These are phyloP conservation scores for Eidolon dupreanum DNA, from an alignment of 2,797 vertebrate genomes.

Conservation along the genomic window DNA sequence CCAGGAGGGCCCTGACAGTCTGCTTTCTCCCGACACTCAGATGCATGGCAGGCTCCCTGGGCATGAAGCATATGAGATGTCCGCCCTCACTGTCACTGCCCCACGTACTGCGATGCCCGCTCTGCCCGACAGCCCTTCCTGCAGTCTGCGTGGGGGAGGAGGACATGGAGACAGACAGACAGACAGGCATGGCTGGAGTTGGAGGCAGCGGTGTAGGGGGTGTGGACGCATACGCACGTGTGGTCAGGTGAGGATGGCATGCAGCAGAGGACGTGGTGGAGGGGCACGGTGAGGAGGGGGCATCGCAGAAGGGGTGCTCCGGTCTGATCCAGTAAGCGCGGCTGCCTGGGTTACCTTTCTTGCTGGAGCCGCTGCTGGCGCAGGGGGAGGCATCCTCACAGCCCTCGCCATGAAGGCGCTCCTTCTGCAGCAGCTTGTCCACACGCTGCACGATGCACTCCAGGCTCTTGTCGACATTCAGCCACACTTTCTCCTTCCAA, in stretches of 20 bases:
- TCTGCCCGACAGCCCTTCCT: slow-evolving; percentile 16
- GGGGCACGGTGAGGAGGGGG: slow-evolving; percentile 79
- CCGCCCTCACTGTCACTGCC: neutral
- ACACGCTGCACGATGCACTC: slow-evolving; percentile 98
- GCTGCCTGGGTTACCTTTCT: slow-evolving; percentile 94
- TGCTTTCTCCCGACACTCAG: neutral
- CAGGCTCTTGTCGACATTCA: slow-evolving; percentile 98
- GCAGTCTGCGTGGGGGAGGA: slow-evolving; percentile 14
- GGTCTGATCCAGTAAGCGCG: slow-evolving; percentile 98
- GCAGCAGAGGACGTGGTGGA: slow-evolving; percentile 86
- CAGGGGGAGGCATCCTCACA: slow-evolving; percentile 90
- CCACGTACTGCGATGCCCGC: accelerated
- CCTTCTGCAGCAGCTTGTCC: slow-evolving; percentile 97
- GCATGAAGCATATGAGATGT: neutral
- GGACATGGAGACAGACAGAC: slow-evolving; percentile 11
- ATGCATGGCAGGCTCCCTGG: neutral
- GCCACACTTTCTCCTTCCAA: slow-evolving; percentile 97
- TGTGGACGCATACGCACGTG: slow-evolving; percentile 89
- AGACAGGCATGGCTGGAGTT: neutral
- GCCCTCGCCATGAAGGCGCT: slow-evolving; percentile 91
- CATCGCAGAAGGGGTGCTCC: slow-evolving; percentile 84
- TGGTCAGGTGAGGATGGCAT: slow-evolving; percentile 87
- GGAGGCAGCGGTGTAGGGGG: slow-evolving; percentile 78
- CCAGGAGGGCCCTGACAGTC: neutral
- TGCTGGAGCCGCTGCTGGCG: slow-evolving; percentile 87